These are phyloP conservation scores for Limenitis camilla DNA, from an alignment of 2,888 invertebrate species.

Conservation along the genomic window DNA sequence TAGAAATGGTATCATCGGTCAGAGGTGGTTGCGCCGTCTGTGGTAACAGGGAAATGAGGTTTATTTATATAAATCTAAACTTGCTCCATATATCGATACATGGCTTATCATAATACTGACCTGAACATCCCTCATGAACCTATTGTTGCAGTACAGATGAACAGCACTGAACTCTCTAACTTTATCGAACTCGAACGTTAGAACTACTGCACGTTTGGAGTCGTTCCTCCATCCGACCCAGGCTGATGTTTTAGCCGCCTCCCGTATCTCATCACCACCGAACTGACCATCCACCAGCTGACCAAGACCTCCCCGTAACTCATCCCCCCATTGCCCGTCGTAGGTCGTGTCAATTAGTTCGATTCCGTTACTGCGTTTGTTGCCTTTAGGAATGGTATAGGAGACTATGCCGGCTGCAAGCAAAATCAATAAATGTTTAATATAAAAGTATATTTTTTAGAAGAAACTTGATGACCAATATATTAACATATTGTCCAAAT, in stretches of 20 bases:
- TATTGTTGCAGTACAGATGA: slow-evolving; percentile 88
- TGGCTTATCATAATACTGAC: too few species aligned
- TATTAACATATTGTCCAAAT: too few species aligned
- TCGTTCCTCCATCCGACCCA: slow-evolving; percentile 96
- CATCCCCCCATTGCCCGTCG: slow-evolving; percentile 87
- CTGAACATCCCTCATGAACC: slow-evolving; percentile 88
- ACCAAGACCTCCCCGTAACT: slow-evolving; percentile 85
- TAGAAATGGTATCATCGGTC: not conserved
- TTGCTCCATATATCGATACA: too few species aligned
- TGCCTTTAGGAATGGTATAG: slow-evolving; percentile 92
- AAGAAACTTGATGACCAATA: not conserved
- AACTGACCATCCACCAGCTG: slow-evolving; percentile 88
- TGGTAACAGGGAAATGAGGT: too few species aligned
- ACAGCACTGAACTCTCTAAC: slow-evolving; percentile 90
- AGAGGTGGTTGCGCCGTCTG: too few species aligned
- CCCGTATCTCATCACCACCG: slow-evolving; percentile 80
- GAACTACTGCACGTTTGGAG: slow-evolving; percentile 77
- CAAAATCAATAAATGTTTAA: not conserved
- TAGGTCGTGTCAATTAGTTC: slow-evolving; percentile 89
- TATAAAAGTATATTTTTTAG: not conserved
- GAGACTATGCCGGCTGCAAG: slow-evolving; percentile 84
- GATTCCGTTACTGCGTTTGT: slow-evolving; percentile 84
- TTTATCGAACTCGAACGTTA: slow-evolving; percentile 88
- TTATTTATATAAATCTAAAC: too few species aligned
- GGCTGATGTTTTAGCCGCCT: slow-evolving; percentile 77